Percentiles rank a stretch among this genome's conserved stretches.
Evolutionary conservation across 2,888 invertebrate genomes (phyloP).

Genomic region (Chrysolina americana): DNA sequence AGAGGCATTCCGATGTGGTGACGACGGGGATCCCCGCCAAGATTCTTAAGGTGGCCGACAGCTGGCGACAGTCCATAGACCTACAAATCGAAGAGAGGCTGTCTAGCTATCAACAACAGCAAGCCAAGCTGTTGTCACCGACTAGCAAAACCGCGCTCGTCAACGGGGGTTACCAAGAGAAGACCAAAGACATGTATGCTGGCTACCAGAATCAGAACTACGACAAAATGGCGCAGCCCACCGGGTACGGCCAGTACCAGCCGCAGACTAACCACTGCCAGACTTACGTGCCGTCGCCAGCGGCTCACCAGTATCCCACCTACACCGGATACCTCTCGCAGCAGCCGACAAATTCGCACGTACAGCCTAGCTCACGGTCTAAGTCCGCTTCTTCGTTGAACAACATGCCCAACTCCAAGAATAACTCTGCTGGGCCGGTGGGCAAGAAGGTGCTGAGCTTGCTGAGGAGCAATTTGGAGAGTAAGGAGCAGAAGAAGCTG

Average conservation of each 20-base stretch:
- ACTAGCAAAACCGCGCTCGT: conserved; percentile 28
- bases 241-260: conserved; percentile 56
- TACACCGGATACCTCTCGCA: conserved; percentile 56
- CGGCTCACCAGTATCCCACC: conserved; percentile 62
- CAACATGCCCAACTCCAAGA: conserved; percentile 54
- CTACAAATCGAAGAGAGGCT: conserved; percentile 73
- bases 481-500: conserved; percentile 70
- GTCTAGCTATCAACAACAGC: conserved; percentile 66
- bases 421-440: conserved; percentile 71
- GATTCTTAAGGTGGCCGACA: conserved; percentile 70
- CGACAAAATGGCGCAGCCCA: conserved; percentile 49
- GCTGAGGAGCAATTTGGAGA: conserved; percentile 81
- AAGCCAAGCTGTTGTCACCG: conserved; percentile 47
- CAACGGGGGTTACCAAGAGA: conserved; percentile 52
- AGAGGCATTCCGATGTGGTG: conserved; percentile 66
- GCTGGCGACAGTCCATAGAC: conserved; percentile 73
- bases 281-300: conserved; percentile 65
- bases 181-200: conserved; percentile 51
- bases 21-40: conserved; percentile 67
- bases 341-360: conserved; percentile 53
- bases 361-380: conserved; percentile 56
- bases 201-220: conserved; percentile 61
- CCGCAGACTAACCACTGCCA: conserved; percentile 60
- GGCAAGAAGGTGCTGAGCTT: conserved; percentile 81
- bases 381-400: conserved; percentile 59